These are phyloP conservation scores for Seriola aureovittata DNA, from an alignment of 2,113 vertebrate genomes.

Conservation along the genomic window DNA sequence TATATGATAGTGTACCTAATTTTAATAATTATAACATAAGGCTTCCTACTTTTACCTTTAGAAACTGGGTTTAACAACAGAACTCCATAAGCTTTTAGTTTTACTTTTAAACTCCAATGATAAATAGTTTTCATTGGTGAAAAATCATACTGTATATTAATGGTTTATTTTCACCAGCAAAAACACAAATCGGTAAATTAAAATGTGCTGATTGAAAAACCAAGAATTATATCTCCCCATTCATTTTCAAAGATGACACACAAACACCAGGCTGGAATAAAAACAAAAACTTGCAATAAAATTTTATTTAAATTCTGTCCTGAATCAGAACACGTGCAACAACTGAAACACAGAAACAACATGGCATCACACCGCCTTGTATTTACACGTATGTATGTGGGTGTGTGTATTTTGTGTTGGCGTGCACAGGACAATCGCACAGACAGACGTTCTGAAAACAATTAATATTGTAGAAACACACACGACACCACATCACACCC, in stretches of 20 bases:
- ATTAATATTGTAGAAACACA: slow-evolving; percentile 15
- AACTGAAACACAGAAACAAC: slow-evolving; percentile 63
- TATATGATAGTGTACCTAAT: no score
- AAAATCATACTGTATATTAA: no score
- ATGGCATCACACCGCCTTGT: slow-evolving; percentile 31
- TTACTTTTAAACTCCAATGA: no score
- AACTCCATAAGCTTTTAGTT: no score
- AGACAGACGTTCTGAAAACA: slow-evolving; percentile 31
- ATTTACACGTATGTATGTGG: slow-evolving; percentile 49
- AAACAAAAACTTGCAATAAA: slow-evolving; percentile 54
- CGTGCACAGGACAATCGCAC: slow-evolving; percentile 31
- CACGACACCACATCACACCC: background rate
- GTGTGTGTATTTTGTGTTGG: slow-evolving; percentile 23
- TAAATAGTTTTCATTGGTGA: no score
- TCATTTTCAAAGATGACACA: background rate
- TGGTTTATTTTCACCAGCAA: no score
- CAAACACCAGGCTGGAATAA: slow-evolving; percentile 23
- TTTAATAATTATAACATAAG: no score
- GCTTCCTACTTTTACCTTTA: no score
- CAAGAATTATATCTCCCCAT: no score
- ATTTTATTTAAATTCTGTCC: slow-evolving; percentile 70
- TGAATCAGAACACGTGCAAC: slow-evolving; percentile 71
- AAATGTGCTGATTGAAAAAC: no score
- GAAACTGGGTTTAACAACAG: no score
- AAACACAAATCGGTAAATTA: no score